Conservation (phyloP, 2,888 invertebrate genomes). For the Drosophila mulleri region DNA sequence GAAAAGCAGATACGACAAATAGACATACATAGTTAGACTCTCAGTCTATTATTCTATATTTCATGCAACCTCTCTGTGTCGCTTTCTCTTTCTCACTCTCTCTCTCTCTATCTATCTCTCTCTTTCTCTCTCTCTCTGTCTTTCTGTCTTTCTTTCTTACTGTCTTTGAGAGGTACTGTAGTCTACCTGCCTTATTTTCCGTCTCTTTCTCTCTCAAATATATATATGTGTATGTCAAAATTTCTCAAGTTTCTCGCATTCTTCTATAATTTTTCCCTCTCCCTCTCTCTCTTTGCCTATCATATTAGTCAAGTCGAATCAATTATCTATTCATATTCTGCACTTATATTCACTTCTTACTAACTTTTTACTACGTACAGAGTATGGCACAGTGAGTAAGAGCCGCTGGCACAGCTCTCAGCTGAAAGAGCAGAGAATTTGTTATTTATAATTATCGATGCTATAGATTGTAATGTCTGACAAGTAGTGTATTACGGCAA, state of each 20-base stretch:
- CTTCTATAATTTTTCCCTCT: background rate
- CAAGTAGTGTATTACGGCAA: background rate
- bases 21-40: no score
- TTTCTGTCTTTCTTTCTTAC: background rate
- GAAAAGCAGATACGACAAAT: background rate
- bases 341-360: background rate
- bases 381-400: background rate
- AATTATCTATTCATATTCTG: background rate
- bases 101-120: background rate
- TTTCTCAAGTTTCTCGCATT: background rate
- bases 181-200: background rate
- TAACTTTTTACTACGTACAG: background rate
- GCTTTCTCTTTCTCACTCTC: background rate
- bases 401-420: background rate
- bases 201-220: background rate
- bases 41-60: no score
- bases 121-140: background rate
- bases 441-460: constrained; percentile 9
- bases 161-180: background rate
- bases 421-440: background rate
- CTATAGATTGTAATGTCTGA: background rate
- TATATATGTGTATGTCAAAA: no score
- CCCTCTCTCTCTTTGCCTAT: background rate
- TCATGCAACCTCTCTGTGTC: background rate
- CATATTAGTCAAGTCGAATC: background rate